Conservation (phyloP, 2,888 invertebrate species). For the Gonocerus acuteangulatus region DNA sequence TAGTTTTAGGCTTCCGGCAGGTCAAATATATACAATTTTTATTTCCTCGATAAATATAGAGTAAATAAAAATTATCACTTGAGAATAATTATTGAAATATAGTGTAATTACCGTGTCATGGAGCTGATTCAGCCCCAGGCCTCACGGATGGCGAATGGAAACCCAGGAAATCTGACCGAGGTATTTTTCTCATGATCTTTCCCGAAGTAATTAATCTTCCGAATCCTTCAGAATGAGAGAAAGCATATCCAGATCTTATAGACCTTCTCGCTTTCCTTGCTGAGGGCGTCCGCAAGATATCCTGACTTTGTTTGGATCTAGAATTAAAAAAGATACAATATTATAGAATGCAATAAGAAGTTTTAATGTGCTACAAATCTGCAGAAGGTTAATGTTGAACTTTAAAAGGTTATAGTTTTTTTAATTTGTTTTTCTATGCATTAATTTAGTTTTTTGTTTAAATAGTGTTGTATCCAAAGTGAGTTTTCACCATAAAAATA, state of each 20-base stretch:
- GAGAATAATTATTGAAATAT: too few species aligned
- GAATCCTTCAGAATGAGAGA: slow-evolving; percentile 96
- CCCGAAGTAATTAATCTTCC: slow-evolving; percentile 94
- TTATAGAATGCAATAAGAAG: not conserved
- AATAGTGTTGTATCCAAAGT: too few species aligned
- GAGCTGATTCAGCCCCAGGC: slow-evolving; percentile 15
- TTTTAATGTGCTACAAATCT: not conserved
- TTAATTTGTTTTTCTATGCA: too few species aligned
- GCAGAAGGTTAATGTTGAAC: too few species aligned
- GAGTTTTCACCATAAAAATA: too few species aligned
- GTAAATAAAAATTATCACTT: too few species aligned
- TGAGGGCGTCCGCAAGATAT: slow-evolving; percentile 75
- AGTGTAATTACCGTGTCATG: slow-evolving; percentile 29
- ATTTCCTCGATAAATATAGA: too few species aligned
- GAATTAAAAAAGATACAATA: slow-evolving; percentile 29
- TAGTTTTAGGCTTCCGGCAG: too few species aligned
- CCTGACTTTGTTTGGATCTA: slow-evolving; percentile 62
- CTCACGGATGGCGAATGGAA: slow-evolving; percentile 28
- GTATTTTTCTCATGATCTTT: slow-evolving; percentile 67
- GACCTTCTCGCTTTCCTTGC: slow-evolving; percentile 83
- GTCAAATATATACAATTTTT: too few species aligned
- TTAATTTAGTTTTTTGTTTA: too few species aligned
- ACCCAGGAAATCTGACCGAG: slow-evolving; percentile 29
- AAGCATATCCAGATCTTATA: slow-evolving; percentile 93
- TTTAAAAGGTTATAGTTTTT: too few species aligned